Percentiles rank a stretch among this genome's conserved stretches.
Conservation (phyloP, 2,113 vertebrate genomes). For the Chascanopsetta lugubris region DNA sequence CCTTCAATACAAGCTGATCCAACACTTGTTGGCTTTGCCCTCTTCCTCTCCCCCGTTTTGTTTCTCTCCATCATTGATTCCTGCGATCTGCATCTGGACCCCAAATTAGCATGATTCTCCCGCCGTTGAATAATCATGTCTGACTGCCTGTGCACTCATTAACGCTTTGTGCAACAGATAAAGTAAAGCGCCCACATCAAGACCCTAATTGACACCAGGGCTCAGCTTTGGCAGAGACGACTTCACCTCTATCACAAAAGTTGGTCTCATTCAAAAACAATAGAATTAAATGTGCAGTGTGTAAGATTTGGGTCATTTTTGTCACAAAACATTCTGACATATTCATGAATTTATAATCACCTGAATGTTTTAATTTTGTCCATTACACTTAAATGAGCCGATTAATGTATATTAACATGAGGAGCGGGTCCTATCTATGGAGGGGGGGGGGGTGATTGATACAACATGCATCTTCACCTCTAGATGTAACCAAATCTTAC, state of each 20-base stretch:
- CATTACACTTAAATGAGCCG: too few relatives aligned
- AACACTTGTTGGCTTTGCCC: constrained; percentile 16
- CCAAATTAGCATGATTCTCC: constrained; percentile 62
- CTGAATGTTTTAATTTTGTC: too few relatives aligned
- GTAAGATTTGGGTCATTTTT: too few relatives aligned
- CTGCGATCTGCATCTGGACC: constrained; percentile 50
- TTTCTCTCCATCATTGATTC: constrained; percentile 59
- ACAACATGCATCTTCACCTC: too few relatives aligned
- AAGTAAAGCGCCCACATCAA: constrained; percentile 67
- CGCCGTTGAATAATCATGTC: constrained; percentile 68
- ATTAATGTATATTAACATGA: too few relatives aligned
- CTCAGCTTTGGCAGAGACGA: constrained; percentile 33
- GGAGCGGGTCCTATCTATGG: too few relatives aligned
- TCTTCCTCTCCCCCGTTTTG: constrained; percentile 25
- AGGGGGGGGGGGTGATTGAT: too few relatives aligned
- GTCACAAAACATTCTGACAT: too few relatives aligned
- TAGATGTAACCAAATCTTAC: too few relatives aligned
- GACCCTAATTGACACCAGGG: constrained; percentile 54
- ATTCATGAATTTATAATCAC: too few relatives aligned
- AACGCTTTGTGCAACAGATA: constrained; percentile 71
- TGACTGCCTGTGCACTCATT: constrained; percentile 63
- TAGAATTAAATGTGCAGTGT: too few relatives aligned
- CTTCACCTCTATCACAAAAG: constrained; percentile 27
- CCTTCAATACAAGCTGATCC: constrained; percentile 10
- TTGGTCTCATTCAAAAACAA: too few relatives aligned